These are phyloP conservation scores for Desmodus rotundus DNA, from an alignment of 2,113 vertebrate species.

Conservation along the genomic window DNA sequence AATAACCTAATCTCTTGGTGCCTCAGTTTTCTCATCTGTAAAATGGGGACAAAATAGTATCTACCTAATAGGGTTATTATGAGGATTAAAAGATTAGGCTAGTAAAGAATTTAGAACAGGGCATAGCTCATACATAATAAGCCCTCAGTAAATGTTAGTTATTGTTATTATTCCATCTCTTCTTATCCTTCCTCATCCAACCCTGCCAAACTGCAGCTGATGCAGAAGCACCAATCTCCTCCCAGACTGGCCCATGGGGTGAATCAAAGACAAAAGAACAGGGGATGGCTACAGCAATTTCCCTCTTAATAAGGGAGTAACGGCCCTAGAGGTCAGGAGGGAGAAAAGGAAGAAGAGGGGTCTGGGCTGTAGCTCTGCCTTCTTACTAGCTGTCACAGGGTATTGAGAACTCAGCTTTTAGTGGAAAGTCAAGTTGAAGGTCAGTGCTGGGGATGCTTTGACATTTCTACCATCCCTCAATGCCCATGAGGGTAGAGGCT, in stretches of 20 bases:
- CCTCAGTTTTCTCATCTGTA: neutral
- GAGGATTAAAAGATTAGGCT: neutral
- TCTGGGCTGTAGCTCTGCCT: slow-evolving; percentile 18
- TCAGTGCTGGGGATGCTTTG: slow-evolving; percentile 78
- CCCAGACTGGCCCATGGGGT: neutral
- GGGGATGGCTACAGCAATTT: neutral
- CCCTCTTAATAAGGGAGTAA: neutral
- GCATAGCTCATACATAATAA: neutral
- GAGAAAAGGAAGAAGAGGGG: neutral
- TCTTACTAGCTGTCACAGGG: slow-evolving; percentile 54
- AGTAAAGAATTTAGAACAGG: neutral
- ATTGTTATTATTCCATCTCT: neutral
- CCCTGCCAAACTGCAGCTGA: neutral
- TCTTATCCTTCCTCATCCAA: neutral
- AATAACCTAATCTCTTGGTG: neutral
- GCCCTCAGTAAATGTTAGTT: neutral
- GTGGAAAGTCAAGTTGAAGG: slow-evolving; percentile 78
- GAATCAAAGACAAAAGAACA: neutral
- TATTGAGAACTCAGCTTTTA: slow-evolving; percentile 47
- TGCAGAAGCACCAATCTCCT: neutral
- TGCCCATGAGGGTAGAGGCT: slow-evolving; percentile 56
- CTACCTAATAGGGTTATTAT: neutral
- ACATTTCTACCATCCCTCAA: slow-evolving; percentile 75
- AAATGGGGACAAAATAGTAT: neutral
- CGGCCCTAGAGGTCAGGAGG: neutral